Evolutionary conservation across 2,113 vertebrate species (phyloP).

Genomic region (Engraulis encrasicolus): DNA sequence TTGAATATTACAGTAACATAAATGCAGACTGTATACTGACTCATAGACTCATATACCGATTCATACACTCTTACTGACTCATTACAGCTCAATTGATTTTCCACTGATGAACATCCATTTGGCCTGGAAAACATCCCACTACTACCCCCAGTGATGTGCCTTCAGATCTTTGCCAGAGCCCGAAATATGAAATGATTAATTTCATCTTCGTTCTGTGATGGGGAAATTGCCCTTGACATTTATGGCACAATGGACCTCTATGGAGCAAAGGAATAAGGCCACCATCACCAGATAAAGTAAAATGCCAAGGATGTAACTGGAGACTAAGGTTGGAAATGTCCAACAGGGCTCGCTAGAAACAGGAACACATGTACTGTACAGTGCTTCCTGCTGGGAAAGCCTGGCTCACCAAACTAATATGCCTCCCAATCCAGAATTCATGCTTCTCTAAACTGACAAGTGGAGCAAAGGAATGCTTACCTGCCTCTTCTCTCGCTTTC

Average conservation of each 20-base stretch:
- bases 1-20: too few relatives aligned
- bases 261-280: slow-evolving; percentile 43
- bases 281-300: slow-evolving; percentile 67
- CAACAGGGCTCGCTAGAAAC: slow-evolving; percentile 59
- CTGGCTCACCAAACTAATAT: slow-evolving; percentile 48
- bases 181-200: not conserved
- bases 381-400: slow-evolving; percentile 47
- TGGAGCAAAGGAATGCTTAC: slow-evolving; percentile 25
- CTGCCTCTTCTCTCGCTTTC: too few relatives aligned
- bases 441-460: slow-evolving; percentile 55
- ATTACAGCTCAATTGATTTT: not conserved
- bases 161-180: not conserved
- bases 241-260: slow-evolving; percentile 63
- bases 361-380: slow-evolving; percentile 56
- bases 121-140: not conserved
- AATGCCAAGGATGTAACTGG: slow-evolving; percentile 71
- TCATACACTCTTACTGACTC: too few relatives aligned
- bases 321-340: slow-evolving; percentile 65
- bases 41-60: too few relatives aligned
- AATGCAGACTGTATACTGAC: too few relatives aligned
- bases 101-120: not conserved
- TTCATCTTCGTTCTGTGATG: slow-evolving; percentile 11
- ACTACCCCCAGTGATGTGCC: not conserved
- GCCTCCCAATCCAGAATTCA: slow-evolving; percentile 56
- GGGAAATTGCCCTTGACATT: slow-evolving; percentile 62